Conservation (phyloP, 2,797 vertebrate species). For the Arctocebus calabarensis region DNA sequence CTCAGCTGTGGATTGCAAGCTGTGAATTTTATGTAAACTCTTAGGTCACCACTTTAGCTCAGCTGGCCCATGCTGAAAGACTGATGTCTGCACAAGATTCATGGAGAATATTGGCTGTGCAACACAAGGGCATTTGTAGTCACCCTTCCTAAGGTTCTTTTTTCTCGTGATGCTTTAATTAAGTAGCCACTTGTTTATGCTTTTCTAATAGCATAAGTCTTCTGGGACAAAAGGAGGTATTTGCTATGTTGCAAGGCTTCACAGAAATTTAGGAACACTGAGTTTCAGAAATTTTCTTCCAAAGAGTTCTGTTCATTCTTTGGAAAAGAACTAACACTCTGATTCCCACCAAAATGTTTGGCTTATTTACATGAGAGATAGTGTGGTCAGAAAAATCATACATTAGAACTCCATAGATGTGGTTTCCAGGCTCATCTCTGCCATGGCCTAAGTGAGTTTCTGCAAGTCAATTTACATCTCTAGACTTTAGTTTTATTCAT, state of each 20-base stretch:
- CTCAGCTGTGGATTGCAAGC: constrained; percentile 38
- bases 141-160: constrained; percentile 33
- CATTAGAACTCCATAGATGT: background rate
- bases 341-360: background rate
- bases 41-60: constrained; percentile 30
- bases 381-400: background rate
- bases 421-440: background rate
- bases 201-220: background rate
- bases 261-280: background rate
- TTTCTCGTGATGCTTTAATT: constrained; percentile 9
- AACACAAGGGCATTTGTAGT: background rate
- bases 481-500: constrained; percentile 6
- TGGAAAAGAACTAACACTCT: background rate
- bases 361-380: background rate
- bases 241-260: background rate
- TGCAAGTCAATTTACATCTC: background rate
- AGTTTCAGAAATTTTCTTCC: constrained; percentile 7
- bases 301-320: constrained; percentile 11
- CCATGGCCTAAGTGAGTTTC: background rate
- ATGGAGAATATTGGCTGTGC: background rate
- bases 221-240: background rate
- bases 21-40: constrained; percentile 51
- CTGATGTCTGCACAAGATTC: background rate
- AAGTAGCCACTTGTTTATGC: background rate
- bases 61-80: background rate